Conservation (phyloP, 1,140 invertebrate species). For the Lepeophtheirus salmonis region DNA sequence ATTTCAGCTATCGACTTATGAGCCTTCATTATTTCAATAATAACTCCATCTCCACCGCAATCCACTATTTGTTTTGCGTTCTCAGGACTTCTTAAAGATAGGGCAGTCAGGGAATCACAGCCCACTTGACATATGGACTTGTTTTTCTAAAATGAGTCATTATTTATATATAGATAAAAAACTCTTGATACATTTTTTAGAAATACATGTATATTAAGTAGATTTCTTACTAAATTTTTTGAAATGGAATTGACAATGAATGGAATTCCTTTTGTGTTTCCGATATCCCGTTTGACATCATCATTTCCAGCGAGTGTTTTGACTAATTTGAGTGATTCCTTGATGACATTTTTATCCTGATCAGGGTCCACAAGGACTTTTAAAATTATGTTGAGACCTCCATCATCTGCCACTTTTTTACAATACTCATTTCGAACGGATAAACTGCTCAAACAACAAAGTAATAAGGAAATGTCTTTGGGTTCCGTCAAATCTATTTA, state of each 20-base stretch:
- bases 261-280: constrained; percentile 32
- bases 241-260: constrained; percentile 23
- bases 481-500: constrained; percentile 23
- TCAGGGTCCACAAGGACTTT: constrained; percentile 39
- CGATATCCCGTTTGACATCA: constrained; percentile 52
- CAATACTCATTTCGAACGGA: constrained; percentile 73
- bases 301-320: constrained; percentile 66
- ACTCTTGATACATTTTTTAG: neutral
- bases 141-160: constrained; percentile 1
- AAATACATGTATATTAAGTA: neutral
- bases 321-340: constrained; percentile 26
- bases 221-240: neutral
- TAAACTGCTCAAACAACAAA: constrained; percentile 36
- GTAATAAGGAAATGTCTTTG: constrained; percentile 6
- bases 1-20: constrained; percentile 3
- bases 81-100: constrained; percentile 45
- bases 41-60: constrained; percentile 40
- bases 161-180: neutral
- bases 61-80: constrained; percentile 49
- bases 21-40: neutral
- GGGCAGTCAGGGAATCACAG: constrained; percentile 43
- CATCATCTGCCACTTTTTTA: constrained; percentile 49
- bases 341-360: constrained; percentile 26
- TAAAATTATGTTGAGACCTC: constrained; percentile 43
- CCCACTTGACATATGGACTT: constrained; percentile 21